A percentile compares a stretch with the other conserved stretches of the same genome.
phyloP scores from a whole-genome alignment of 2,797 vertebrate species.

The Nyctibius grandis region DNA sequence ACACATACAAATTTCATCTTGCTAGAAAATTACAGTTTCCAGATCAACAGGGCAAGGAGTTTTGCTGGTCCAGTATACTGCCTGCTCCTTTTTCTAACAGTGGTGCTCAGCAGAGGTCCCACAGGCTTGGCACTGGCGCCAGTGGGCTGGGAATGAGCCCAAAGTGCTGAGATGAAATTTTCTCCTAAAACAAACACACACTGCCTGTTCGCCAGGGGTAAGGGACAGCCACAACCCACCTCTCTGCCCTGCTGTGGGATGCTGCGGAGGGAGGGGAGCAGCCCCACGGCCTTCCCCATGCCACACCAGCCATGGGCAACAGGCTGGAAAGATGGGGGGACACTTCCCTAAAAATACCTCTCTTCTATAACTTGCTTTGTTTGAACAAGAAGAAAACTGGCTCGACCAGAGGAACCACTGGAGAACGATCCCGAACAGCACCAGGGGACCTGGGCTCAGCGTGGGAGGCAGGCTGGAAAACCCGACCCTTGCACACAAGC shows the following conservation, averaged over 20 bases:
- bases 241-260: fast-evolving
- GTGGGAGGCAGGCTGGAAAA: neutral
- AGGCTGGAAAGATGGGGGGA: neutral
- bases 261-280: neutral
- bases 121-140: neutral
- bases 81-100: neutral
- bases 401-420: neutral
- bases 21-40: neutral
- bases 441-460: fast-evolving
- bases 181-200: neutral
- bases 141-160: neutral
- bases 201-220: neutral
- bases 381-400: neutral
- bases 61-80: neutral
- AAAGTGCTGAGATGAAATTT: neutral
- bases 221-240: neutral
- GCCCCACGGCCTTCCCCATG: neutral
- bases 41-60: neutral
- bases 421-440: neutral
- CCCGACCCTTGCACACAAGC: neutral
- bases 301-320: neutral
- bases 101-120: fast-evolving
- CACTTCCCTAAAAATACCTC: neutral
- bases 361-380: neutral
- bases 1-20: neutral